Base-by-base conservation (phyloP, 2,113 vertebrate species). In the Spheniscus mendiculus region DNA sequence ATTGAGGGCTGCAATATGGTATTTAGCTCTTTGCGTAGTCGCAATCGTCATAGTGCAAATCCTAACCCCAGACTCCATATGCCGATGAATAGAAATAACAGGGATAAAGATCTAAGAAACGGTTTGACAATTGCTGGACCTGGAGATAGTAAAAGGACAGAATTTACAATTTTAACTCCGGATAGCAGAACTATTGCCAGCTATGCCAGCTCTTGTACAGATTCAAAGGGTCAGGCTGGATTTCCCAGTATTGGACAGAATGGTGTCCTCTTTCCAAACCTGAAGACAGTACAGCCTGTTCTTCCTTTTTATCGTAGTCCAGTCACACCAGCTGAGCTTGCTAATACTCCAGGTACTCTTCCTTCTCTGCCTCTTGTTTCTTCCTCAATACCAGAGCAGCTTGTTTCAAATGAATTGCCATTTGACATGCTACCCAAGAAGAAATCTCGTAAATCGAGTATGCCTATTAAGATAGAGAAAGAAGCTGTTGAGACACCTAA, bases 1-100 rank as follows among this genome's bases (percentile, higher is more conserved):
- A 99, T 99, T 1, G 99, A 99, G 71, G 99, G 99, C 74, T 99
- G 99, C 90, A 99, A 99, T 96, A 99, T 99, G 99, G 99, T 99
- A 5, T 99, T 99, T 76, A 99, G 99, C 96, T 99, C 99, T 1
- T 63, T 99, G 91, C 98, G 99, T 26, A 99, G 99, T 94, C 98
- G 99, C 59, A 99, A 99, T 96, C 99, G 99, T 30, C 99, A 99
- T 10, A 99, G 99, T 25, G 99, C 99, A 44, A 99, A 99, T 97
- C 99, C 99, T 6, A 99, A 99, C 97, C 99, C 99, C 4, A 98
- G 99, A 69, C 98, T 99, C 80, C 99, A 99, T 95, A 99, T 99
- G 99, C 99, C 99, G 5, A 99, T 99, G 99, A 99, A 99, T 40
- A 98, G 99, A 79, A 99, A 99, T 90, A 99, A 99, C 97, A 96